phyloP scores from a whole-genome alignment of 2,888 invertebrate species.

The Ecdyonurus torrentis region DNA sequence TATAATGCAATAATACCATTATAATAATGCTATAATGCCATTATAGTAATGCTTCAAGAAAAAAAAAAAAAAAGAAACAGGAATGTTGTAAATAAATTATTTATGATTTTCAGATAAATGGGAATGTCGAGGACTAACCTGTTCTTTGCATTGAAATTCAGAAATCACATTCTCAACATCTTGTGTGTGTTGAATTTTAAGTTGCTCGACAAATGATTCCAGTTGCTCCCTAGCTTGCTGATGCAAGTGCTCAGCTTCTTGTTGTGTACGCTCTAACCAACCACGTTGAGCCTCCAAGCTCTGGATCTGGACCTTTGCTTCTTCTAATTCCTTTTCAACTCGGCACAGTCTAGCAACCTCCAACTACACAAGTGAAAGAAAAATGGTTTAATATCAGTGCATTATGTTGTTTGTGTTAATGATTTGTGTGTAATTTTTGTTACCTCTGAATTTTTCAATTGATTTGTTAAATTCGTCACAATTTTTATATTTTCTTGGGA shows the following conservation, averaged over 20 bases:
- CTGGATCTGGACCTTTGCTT: constrained; percentile 6
- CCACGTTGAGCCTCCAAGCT: constrained; percentile 6
- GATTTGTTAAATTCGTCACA: constrained; percentile 13
- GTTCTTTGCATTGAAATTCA: neutral
- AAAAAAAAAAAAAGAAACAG: too few species aligned
- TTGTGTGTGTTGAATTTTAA: neutral
- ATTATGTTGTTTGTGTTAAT: too few species aligned
- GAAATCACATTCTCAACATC: neutral
- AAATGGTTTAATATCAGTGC: neutral
- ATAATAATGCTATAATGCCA: too few species aligned
- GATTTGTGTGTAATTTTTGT: neutral
- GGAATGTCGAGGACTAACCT: neutral
- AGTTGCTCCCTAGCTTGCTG: neutral
- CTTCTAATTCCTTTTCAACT: neutral
- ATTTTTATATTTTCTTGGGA: constrained; percentile 19
- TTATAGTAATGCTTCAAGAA: too few species aligned
- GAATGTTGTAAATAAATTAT: too few species aligned
- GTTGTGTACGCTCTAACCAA: neutral
- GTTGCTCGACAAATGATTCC: neutral
- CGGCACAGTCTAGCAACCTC: neutral
- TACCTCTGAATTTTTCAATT: neutral
- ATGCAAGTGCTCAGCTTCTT: neutral
- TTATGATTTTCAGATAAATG: too few species aligned
- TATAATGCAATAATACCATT: too few species aligned
- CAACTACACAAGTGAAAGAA: neutral